These are phyloP conservation scores for Ashinkailepas kermadecensis DNA, from an alignment of 2,888 invertebrate genomes.

Conservation along the genomic window DNA sequence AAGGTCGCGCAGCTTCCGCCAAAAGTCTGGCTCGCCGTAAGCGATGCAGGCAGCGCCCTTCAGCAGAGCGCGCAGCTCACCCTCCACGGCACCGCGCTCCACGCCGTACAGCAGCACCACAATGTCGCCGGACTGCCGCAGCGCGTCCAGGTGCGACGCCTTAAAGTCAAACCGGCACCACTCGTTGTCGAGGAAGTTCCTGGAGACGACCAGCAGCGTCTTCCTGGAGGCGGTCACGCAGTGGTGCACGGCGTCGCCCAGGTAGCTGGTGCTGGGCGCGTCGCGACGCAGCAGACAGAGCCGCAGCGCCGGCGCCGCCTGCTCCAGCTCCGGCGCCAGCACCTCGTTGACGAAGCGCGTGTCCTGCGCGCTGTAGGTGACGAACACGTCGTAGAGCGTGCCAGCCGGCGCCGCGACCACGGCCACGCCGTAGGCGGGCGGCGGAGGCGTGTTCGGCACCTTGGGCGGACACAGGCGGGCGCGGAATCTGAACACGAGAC, in stretches of 20 bases:
- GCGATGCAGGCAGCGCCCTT: slow-evolving; percentile 74
- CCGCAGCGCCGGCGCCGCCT: slow-evolving; percentile 66
- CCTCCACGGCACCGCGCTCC: slow-evolving; percentile 68
- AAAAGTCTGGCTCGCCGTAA: slow-evolving; percentile 86
- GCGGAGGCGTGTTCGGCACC: neutral
- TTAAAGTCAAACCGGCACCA: slow-evolving; percentile 86
- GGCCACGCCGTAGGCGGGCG: neutral
- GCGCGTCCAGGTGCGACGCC: slow-evolving; percentile 75
- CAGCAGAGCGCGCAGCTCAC: slow-evolving; percentile 66
- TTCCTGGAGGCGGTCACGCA: slow-evolving; percentile 64
- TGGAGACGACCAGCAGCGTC: slow-evolving; percentile 77
- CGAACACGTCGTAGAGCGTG: slow-evolving; percentile 86
- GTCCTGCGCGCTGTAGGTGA: slow-evolving; percentile 89
- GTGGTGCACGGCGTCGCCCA: slow-evolving; percentile 73
- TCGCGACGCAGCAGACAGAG: slow-evolving; percentile 87
- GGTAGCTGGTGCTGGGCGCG: slow-evolving; percentile 77
- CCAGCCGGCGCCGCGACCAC: neutral
- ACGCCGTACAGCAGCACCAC: slow-evolving; percentile 75
- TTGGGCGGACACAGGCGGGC: slow-evolving; percentile 30
- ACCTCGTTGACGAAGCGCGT: slow-evolving; percentile 84
- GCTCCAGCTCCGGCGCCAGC: slow-evolving; percentile 77
- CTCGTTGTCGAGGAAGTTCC: slow-evolving; percentile 77
- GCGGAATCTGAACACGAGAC: slow-evolving; percentile 70
- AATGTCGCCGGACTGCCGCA: slow-evolving; percentile 58
- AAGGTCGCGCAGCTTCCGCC: slow-evolving; percentile 82